phyloP scores from a whole-genome alignment of 2,797 vertebrate species.

The Mycteria americana region DNA sequence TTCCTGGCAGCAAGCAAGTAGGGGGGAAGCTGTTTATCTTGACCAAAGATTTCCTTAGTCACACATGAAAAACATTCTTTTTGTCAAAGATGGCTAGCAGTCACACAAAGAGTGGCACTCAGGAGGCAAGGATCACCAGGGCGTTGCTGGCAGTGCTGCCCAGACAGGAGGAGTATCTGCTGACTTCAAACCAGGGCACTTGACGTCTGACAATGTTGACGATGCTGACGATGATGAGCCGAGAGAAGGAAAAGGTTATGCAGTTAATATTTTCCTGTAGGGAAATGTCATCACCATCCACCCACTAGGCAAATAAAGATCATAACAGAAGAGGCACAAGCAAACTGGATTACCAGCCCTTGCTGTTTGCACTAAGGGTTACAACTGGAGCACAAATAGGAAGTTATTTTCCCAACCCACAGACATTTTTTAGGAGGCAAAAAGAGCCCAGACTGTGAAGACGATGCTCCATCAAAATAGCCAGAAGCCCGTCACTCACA shows the following conservation, averaged over 20 bases:
- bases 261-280: conserved; percentile 18
- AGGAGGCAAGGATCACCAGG: conserved; percentile 5
- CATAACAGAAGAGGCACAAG: neutral
- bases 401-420: neutral
- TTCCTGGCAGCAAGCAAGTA: conserved; percentile 61
- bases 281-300: conserved; percentile 27
- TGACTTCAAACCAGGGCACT: neutral
- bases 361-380: neutral
- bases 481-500: neutral
- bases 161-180: conserved; percentile 13
- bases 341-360: neutral
- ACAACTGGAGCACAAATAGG: neutral
- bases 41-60: conserved; percentile 68
- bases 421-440: neutral
- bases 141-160: neutral
- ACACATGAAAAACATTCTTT: conserved; percentile 58
- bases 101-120: conserved; percentile 60
- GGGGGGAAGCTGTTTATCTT: conserved; percentile 59
- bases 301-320: conserved; percentile 38
- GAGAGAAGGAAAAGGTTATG: conserved; percentile 19
- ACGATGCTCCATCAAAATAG: neutral
- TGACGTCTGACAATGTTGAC: neutral
- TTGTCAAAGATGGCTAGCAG: conserved; percentile 36
- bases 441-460: neutral
- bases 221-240: neutral